Evolutionary conservation across 2,888 invertebrate genomes (phyloP).

Genomic region (Torymus tubicola): DNA sequence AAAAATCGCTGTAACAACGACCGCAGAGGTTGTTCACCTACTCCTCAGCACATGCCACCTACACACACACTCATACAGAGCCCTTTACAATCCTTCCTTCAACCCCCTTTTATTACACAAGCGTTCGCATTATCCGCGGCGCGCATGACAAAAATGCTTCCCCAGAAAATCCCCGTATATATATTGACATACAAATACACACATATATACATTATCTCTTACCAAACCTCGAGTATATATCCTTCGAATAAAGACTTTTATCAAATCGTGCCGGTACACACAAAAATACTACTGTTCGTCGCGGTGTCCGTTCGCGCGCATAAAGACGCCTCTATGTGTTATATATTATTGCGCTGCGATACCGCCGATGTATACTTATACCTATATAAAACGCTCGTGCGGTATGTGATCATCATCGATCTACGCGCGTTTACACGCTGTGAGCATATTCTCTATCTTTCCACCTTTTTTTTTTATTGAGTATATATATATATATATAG

Average conservation of each 20-base stretch:
- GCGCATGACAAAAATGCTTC: conserved; percentile 12
- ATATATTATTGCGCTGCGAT: conserved; percentile 41
- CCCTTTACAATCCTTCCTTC: not conserved
- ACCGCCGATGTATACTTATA: not conserved
- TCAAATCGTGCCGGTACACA: conserved; percentile 66
- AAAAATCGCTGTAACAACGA: no score
- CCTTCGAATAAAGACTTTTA: conserved; percentile 66
- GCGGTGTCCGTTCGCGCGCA: conserved; percentile 62
- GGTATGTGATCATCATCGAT: conserved; percentile 7
- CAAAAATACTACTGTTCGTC: conserved; percentile 74
- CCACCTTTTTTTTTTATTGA: conserved; percentile 47
- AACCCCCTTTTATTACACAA: conserved; percentile 9
- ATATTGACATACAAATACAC: conserved; percentile 44
- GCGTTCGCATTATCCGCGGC: conserved; percentile 15
- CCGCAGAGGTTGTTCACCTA: conserved; percentile 42
- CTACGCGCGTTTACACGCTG: conserved; percentile 39
- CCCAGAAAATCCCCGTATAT: conserved; percentile 36
- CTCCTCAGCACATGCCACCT: not conserved
- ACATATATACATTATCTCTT: conserved; percentile 10
- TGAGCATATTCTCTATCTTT: not conserved
- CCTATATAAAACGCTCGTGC: conserved; percentile 41
- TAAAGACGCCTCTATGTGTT: conserved; percentile 68
- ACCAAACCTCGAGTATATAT: not conserved
- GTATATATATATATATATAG: no score
- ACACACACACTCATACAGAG: not conserved